Conservation (phyloP, 2,888 invertebrate species). For the Drosophila anomalata region DNA sequence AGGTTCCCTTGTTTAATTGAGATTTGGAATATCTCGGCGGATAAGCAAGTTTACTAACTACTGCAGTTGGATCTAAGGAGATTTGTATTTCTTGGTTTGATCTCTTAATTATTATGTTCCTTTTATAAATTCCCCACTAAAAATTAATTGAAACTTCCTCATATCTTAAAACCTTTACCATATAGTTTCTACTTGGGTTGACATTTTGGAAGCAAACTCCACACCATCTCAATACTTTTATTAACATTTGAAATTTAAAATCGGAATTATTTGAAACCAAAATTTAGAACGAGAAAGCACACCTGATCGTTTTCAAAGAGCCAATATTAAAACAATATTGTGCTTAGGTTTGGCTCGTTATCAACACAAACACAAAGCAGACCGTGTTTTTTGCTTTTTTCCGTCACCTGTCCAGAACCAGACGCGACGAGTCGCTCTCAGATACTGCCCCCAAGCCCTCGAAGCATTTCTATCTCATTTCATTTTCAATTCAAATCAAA, state of each 20-base stretch:
- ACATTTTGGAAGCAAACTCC: not conserved
- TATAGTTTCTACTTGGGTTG: not conserved
- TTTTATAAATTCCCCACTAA: no score
- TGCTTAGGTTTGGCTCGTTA: constrained; percentile 5
- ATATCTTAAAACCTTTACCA: constrained; percentile 9
- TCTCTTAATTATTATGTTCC: no score
- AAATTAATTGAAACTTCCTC: not conserved
- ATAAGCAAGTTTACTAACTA: not conserved
- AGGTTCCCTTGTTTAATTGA: not conserved
- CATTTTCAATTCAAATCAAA: constrained; percentile 5
- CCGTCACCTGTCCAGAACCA: constrained; percentile 28
- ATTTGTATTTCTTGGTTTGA: not conserved
- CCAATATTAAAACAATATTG: constrained; percentile 13
- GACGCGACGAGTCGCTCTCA: constrained; percentile 23
- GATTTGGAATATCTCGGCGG: not conserved
- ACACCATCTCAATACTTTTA: constrained; percentile 1
- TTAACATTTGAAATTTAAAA: constrained; percentile 8
- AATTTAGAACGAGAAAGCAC: not conserved
- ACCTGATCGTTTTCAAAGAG: constrained; percentile 25
- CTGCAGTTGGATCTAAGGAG: not conserved
- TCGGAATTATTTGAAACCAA: not conserved
- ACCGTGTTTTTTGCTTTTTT: constrained; percentile 12
- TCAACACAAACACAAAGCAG: constrained; percentile 14
- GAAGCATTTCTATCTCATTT: constrained; percentile 2
- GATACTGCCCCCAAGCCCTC: constrained; percentile 21